Evolutionary conservation across 2,888 invertebrate species (phyloP).

Genomic region (Cabera pusaria): DNA sequence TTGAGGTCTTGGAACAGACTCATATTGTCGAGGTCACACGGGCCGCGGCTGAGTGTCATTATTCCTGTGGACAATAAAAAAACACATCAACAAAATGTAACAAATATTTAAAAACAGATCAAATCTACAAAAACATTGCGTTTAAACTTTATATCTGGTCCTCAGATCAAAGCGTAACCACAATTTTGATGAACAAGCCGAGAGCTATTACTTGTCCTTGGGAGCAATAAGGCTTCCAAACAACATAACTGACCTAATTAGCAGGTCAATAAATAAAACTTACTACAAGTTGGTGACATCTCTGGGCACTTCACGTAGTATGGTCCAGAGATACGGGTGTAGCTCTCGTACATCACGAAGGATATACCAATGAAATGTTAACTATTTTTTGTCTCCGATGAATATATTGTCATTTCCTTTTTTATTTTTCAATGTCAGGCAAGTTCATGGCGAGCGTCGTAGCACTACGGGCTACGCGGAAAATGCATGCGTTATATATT

Average conservation of each 20-base stretch:
- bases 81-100: slow-evolving; percentile 23
- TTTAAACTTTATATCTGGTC: slow-evolving; percentile 5
- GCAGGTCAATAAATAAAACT: slow-evolving; percentile 37
- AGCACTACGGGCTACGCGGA: slow-evolving; percentile 42
- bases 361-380: no score
- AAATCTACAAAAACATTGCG: neutral
- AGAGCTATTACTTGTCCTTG: slow-evolving; percentile 12
- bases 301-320: slow-evolving; percentile 47
- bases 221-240: slow-evolving; percentile 22
- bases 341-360: slow-evolving; percentile 39
- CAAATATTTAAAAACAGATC: slow-evolving; percentile 1
- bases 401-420: no score
- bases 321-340: slow-evolving; percentile 47
- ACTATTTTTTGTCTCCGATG: no score
- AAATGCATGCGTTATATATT: slow-evolving; percentile 55
- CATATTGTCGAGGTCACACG: slow-evolving; percentile 99
- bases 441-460: slow-evolving; percentile 39
- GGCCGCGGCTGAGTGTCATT: slow-evolving; percentile 98
- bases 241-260: slow-evolving; percentile 24
- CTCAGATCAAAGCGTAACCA: slow-evolving; percentile 5
- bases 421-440: slow-evolving; percentile 51
- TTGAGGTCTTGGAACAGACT: slow-evolving; percentile 99
- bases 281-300: slow-evolving; percentile 50
- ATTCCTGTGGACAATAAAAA: slow-evolving; percentile 87
- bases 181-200: slow-evolving; percentile 3